A percentile compares a stretch with the other conserved stretches of the same genome.
phyloP scores from a whole-genome alignment of 1,140 invertebrate species.

The Brachionus sp. region DNA sequence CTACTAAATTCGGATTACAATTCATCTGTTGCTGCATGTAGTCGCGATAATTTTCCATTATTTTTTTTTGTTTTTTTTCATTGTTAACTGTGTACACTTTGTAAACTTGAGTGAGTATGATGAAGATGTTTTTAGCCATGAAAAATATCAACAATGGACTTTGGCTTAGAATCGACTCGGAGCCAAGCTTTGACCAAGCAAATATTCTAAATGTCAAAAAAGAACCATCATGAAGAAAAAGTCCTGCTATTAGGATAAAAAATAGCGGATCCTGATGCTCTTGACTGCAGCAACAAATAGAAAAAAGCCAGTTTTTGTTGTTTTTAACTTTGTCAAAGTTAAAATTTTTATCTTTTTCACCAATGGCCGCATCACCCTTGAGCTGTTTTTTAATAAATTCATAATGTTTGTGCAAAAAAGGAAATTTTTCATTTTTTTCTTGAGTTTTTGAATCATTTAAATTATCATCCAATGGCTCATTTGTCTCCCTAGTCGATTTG shows the following conservation, averaged over 20 bases:
- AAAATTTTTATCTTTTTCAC: background rate
- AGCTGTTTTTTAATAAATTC: slow-evolving; percentile 15
- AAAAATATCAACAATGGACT: slow-evolving; percentile 37
- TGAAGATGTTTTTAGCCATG: slow-evolving; percentile 35
- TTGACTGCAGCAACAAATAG: background rate
- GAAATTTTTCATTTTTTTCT: slow-evolving; percentile 31
- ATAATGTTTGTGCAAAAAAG: slow-evolving; percentile 25
- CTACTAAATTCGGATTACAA: background rate
- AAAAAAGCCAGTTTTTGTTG: background rate
- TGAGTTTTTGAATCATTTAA: background rate
- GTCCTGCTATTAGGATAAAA: slow-evolving; percentile 19
- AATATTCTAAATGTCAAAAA: slow-evolving; percentile 40
- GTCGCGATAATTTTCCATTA: slow-evolving; percentile 27
- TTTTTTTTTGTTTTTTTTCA: slow-evolving; percentile 19
- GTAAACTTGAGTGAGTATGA: slow-evolving; percentile 34
- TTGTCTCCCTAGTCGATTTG: background rate
- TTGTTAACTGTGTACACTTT: slow-evolving; percentile 31
- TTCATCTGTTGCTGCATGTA: slow-evolving; percentile 28
- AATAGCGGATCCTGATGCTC: slow-evolving; percentile 29
- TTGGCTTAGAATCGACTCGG: background rate
- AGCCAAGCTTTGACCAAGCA: background rate
- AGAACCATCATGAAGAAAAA: slow-evolving; percentile 33
- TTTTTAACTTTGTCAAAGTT: background rate
- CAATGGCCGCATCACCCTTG: background rate
- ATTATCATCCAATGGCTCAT: background rate